Evolutionary conservation across 2,888 invertebrate genomes (phyloP), one percentile per base, ranked within the genome.

Genomic region (Hirtodrosophila histrioides): DNA sequence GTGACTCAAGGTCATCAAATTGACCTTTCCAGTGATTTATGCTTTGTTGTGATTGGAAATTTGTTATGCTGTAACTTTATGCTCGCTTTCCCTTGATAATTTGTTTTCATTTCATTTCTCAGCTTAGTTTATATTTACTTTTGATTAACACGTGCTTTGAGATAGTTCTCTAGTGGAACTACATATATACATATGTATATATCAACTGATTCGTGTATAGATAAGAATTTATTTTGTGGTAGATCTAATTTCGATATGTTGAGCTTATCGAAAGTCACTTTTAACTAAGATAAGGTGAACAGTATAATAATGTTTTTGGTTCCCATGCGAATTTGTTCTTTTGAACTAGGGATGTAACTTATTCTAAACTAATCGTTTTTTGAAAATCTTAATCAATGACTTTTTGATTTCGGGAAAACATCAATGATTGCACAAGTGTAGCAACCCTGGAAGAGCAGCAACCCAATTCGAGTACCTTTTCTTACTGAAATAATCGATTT

Each of bases 21-120:
- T 76, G 56, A 73, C 72, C 73, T 73, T 72, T 17, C 72, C 5
- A 8, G 41, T 56, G 77, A 77, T 66, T 77, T 77, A 65, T 77
- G 56, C n/a, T 53, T 49, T 51, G 46, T 48, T 51, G 56, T 45
- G 48, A 57, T 71, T 69, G 33, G 7, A 39, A 43, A 41, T 53
- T 44, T 62, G 8, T 23, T 55, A 23, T 49, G 49, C 31, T 37
- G 12, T 17, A 33, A 48, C 27, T 24, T 6, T 23, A 40, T 35
- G 31, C 10, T 46, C 17, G 45, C n/a, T 43, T 24, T 24, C 35
- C 46, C 11, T 31, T 57, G 39, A 37, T 37, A 43, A 55, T 69
- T 62, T 43, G 27, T 36, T 56, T 55, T 11, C 39, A 72, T 73
- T 67, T 49, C 33, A 41, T 33, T 45, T 3, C 11, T 3, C 11